phyloP scores from a whole-genome alignment of 1,140 invertebrate genomes.

The Eupristina koningsbergeri region DNA sequence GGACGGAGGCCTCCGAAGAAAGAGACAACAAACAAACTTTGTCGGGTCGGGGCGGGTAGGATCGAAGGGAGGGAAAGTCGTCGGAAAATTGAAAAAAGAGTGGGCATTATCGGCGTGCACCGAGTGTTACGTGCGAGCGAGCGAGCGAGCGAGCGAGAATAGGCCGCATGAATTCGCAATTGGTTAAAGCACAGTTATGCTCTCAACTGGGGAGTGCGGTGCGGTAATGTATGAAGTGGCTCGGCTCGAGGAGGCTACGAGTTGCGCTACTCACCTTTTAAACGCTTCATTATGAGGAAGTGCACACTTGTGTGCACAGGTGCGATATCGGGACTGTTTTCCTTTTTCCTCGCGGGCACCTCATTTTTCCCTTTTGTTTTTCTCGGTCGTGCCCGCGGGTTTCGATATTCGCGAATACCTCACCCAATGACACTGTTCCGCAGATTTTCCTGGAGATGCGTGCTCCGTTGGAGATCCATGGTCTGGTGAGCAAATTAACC shows the following conservation, averaged over 20 bases:
- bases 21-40: too few relatives aligned
- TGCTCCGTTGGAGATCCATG: constrained; percentile 55
- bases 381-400: too few relatives aligned
- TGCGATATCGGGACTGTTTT: neutral
- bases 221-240: constrained; percentile 20
- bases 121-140: too few relatives aligned
- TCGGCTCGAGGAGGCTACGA: neutral
- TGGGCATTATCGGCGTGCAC: too few relatives aligned
- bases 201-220: neutral
- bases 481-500: constrained; percentile 70
- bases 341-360: neutral
- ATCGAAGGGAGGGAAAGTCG: too few relatives aligned
- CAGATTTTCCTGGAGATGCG: too few relatives aligned
- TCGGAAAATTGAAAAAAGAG: too few relatives aligned
- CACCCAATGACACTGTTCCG: neutral
- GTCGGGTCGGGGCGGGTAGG: too few relatives aligned
- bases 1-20: neutral
- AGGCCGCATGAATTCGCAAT: constrained; percentile 39
- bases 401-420: neutral
- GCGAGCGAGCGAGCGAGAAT: neutral
- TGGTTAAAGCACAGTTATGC: constrained; percentile 46
- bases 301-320: neutral
- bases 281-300: neutral
- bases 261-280: constrained; percentile 10
- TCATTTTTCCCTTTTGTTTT: neutral